Evolutionary conservation across 2,888 invertebrate genomes (phyloP).

Genomic region (Desoria tigrina): DNA sequence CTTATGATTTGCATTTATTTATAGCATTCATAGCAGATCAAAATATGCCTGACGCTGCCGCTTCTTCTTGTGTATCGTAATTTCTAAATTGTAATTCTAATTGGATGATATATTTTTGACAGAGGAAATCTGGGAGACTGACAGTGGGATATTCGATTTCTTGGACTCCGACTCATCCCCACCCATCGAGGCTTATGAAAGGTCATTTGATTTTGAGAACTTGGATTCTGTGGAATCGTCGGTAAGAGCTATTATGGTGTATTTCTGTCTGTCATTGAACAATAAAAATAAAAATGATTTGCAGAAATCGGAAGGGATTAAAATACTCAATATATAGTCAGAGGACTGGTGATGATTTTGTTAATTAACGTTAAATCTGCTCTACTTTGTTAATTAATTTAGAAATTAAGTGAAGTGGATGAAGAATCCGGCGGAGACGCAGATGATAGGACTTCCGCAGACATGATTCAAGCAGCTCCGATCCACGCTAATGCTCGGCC

Average conservation of each 20-base stretch:
- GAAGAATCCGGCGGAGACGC: constrained; percentile 2
- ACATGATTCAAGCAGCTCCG: constrained; percentile 68
- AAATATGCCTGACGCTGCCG: too few relatives aligned
- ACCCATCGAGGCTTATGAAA: too few relatives aligned
- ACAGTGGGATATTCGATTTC: constrained; percentile 52
- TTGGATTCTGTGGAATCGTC: constrained; percentile 32
- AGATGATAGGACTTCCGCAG: constrained; percentile 54
- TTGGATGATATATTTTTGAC: constrained; percentile 14
- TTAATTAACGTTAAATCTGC: not conserved
- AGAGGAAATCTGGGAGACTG: constrained; percentile 53
- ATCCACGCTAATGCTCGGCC: constrained; percentile 60
- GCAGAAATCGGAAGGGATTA: too few relatives aligned
- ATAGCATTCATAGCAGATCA: too few relatives aligned
- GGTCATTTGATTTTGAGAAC: constrained; percentile 17
- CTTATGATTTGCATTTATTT: too few relatives aligned
- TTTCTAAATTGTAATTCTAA: not conserved
- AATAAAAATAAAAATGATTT: too few relatives aligned
- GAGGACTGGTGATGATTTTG: not conserved
- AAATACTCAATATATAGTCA: not conserved
- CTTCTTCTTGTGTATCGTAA: too few relatives aligned
- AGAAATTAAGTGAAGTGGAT: not conserved
- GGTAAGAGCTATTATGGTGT: constrained; percentile 23
- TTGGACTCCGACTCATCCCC: too few relatives aligned
- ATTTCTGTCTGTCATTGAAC: too few relatives aligned
- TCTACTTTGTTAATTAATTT: too few relatives aligned